Conservation (phyloP, 2,888 invertebrate species). For the Caenorhabditis imperialis region DNA sequence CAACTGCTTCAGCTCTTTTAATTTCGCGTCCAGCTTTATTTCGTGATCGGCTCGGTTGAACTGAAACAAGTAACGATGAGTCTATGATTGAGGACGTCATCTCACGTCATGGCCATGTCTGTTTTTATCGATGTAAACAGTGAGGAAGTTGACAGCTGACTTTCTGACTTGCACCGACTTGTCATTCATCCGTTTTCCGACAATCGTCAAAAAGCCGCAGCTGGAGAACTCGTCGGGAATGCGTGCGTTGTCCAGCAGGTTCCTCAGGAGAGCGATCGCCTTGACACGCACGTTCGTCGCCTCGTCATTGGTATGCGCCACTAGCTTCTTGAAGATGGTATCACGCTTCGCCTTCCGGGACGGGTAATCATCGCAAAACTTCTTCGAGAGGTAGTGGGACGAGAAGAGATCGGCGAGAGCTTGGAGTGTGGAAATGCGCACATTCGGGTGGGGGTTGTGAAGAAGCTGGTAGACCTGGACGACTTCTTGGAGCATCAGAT, state of each 20-base stretch:
- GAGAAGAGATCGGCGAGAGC: constrained; percentile 31
- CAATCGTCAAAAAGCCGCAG: constrained; percentile 36
- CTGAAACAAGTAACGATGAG: constrained; percentile 16
- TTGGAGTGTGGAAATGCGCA: constrained; percentile 27
- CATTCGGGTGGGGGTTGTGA: constrained; percentile 20
- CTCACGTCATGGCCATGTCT: constrained; percentile 81
- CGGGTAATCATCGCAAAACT: not conserved
- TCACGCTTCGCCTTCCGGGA: not conserved
- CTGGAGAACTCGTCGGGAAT: constrained; percentile 46
- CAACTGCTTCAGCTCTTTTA: not conserved
- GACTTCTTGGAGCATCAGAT: constrained; percentile 29
- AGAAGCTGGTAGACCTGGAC: constrained; percentile 14
- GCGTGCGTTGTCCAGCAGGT: constrained; percentile 36
- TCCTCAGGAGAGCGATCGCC: constrained; percentile 85
- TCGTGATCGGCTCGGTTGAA: constrained; percentile 2
- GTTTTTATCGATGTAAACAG: constrained; percentile 87
- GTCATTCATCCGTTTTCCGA: constrained; percentile 52
- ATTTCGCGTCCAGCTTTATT: not conserved
- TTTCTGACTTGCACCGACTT: constrained; percentile 86
- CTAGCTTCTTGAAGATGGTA: constrained; percentile 11
- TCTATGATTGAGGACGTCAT: not conserved
- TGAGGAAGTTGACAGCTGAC: constrained; percentile 86
- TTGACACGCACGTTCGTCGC: constrained; percentile 82
- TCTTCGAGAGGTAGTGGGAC: constrained; percentile 1
- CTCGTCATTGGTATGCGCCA: constrained; percentile 28